A percentile compares a stretch with the other conserved stretches of the same genome.
Evolutionary conservation across 2,888 invertebrate genomes (phyloP).

Genomic region (Thera obeliscata): DNA sequence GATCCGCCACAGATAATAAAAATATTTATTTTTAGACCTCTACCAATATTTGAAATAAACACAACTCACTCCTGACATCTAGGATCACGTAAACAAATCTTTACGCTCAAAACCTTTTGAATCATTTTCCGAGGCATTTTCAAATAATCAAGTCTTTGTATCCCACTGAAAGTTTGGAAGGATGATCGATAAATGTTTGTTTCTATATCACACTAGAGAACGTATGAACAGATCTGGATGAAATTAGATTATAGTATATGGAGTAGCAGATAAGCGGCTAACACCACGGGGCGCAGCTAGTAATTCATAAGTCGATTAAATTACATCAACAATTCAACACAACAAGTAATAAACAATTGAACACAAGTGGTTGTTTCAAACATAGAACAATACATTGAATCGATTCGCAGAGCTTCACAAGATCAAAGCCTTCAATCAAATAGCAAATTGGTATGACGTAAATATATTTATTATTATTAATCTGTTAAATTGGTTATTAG

Average conservation of each 20-base stretch:
- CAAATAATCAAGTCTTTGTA: slow-evolving; percentile 6
- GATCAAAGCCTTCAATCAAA: slow-evolving; percentile 72
- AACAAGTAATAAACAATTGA: slow-evolving; percentile 56
- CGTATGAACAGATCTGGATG: no score
- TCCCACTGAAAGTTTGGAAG: no score
- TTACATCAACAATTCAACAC: slow-evolving; percentile 51
- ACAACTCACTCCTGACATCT: no score
- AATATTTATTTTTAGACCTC: no score
- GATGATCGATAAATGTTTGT: no score
- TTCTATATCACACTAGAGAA: no score
- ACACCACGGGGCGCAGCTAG: not conserved
- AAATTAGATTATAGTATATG: no score
- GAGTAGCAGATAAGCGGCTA: no score
- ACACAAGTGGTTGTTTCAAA: slow-evolving; percentile 59
- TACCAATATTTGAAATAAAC: no score
- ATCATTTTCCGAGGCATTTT: not conserved
- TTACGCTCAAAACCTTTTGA: not conserved
- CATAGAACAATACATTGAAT: slow-evolving; percentile 74
- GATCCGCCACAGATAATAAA: no score
- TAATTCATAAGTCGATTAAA: slow-evolving; percentile 52
- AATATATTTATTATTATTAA: slow-evolving; percentile 72
- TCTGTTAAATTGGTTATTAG: slow-evolving; percentile 82
- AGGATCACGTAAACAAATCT: no score
- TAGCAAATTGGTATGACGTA: slow-evolving; percentile 73
- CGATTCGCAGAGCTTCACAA: slow-evolving; percentile 63